A percentile compares a stretch with the other conserved stretches of the same genome.
Conservation (phyloP, 2,888 invertebrate genomes). For the Argyresthia goedartella region DNA sequence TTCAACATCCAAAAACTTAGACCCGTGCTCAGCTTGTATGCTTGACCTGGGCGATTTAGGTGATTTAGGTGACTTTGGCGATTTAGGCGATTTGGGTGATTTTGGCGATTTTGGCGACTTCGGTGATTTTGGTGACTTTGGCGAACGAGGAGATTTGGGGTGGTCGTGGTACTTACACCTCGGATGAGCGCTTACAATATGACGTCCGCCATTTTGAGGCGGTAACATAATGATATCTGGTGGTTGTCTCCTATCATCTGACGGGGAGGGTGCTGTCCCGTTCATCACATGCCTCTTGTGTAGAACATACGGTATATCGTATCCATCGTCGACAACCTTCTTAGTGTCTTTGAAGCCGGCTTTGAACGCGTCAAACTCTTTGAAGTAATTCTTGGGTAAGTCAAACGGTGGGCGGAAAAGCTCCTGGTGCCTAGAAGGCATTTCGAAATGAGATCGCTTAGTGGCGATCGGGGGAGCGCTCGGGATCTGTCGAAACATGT, state of each 20-base stretch:
- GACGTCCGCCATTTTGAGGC: constrained; percentile 51
- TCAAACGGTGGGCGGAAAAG: constrained; percentile 78
- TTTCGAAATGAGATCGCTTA: constrained; percentile 78
- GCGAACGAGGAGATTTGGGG: constrained; percentile 61
- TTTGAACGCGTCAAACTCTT: constrained; percentile 74
- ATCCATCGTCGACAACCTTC: constrained; percentile 65
- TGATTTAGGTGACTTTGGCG: constrained; percentile 68
- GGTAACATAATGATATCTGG: constrained; percentile 60
- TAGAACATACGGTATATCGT: constrained; percentile 86
- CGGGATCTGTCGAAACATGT: constrained; percentile 80
- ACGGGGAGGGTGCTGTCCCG: constrained; percentile 78
- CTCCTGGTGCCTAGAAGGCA: constrained; percentile 61
- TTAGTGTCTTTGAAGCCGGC: constrained; percentile 63
- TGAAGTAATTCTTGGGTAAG: constrained; percentile 79
- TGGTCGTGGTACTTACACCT: constrained; percentile 65
- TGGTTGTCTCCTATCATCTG: constrained; percentile 51
- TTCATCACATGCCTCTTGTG: constrained; percentile 90
- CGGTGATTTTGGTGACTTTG: constrained; percentile 64
- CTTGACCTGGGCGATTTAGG: constrained; percentile 65
- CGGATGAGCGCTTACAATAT: constrained; percentile 55
- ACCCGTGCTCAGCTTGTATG: constrained; percentile 42
- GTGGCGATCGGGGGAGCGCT: constrained; percentile 81
- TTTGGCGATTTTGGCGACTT: constrained; percentile 76
- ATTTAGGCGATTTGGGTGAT: constrained; percentile 74
- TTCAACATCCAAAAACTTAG: constrained; percentile 64